phyloP scores from a whole-genome alignment of 1,140 invertebrate genomes.

The Ceratitis capitata region DNA sequence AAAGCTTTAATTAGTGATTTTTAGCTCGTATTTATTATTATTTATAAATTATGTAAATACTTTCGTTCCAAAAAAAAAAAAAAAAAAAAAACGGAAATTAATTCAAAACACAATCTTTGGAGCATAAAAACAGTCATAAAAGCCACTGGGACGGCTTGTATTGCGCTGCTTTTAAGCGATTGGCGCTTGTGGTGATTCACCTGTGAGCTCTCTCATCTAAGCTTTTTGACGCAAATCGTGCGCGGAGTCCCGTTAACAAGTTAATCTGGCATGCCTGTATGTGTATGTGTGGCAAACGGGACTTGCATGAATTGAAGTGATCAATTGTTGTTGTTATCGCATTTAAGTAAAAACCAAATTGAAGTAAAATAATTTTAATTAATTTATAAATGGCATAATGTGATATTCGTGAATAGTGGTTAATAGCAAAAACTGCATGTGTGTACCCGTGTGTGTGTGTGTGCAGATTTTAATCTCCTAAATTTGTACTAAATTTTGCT shows the following conservation, averaged over 20 bases:
- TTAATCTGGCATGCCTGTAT: background rate
- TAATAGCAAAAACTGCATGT: background rate
- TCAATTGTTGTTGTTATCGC: background rate
- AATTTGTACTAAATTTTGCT: background rate
- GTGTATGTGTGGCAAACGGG: background rate
- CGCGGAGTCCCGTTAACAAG: background rate
- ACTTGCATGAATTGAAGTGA: background rate
- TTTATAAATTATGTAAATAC: conserved; percentile 4
- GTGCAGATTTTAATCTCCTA: background rate
- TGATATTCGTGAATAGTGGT: conserved; percentile 51
- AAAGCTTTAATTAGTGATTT: conserved; percentile 33
- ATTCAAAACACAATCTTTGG: too few species aligned
- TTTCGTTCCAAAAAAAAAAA: background rate
- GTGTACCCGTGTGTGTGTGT: background rate
- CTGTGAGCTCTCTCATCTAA: too few species aligned
- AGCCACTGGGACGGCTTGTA: background rate
- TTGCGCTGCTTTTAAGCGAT: background rate
- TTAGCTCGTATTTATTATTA: background rate
- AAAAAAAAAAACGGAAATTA: background rate
- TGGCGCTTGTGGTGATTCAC: background rate
- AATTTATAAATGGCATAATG: conserved; percentile 42
- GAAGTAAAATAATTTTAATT: background rate
- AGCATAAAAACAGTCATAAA: background rate
- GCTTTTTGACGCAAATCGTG: background rate
- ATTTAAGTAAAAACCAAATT: background rate